Evolutionary conservation across 2,888 invertebrate species (phyloP).

Genomic region (Dynastes tityus): DNA sequence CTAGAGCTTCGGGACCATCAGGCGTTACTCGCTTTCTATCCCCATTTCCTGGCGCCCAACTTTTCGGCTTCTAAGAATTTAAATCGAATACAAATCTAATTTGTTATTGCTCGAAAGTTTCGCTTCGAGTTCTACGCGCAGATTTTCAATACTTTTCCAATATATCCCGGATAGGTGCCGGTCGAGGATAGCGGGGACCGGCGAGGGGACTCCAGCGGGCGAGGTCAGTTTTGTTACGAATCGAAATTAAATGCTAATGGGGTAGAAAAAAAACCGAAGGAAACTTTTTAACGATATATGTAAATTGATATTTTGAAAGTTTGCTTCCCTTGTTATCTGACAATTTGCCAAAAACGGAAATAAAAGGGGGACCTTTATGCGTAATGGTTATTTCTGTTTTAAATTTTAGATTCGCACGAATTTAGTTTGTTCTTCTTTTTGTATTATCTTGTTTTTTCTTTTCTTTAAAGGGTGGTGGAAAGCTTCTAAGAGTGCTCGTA

Average conservation of each 20-base stretch:
- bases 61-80: slow-evolving; percentile 56
- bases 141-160: slow-evolving; percentile 48
- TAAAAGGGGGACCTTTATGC: not conserved
- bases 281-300: slow-evolving; percentile 33
- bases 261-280: not conserved
- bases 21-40: slow-evolving; percentile 45
- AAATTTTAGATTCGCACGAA: not conserved
- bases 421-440: too few relatives aligned
- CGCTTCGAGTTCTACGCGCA: slow-evolving; percentile 40
- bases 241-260: slow-evolving; percentile 30
- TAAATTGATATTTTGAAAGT: slow-evolving; percentile 8
- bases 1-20: slow-evolving; percentile 11
- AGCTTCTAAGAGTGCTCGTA: too few relatives aligned
- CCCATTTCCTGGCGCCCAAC: slow-evolving; percentile 44
- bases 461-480: too few relatives aligned
- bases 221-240: slow-evolving; percentile 11
- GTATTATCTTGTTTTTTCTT: too few relatives aligned
- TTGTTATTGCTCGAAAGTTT: slow-evolving; percentile 55
- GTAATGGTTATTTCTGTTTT: not conserved
- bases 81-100: slow-evolving; percentile 62
- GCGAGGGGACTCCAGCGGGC: not conserved
- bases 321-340: not conserved
- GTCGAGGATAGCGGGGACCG: not conserved
- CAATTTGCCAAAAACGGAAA: not conserved
- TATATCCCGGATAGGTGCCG: not conserved